Conservation (phyloP, 2,113 vertebrate genomes). For the Plecturocebus donacophilus region DNA sequence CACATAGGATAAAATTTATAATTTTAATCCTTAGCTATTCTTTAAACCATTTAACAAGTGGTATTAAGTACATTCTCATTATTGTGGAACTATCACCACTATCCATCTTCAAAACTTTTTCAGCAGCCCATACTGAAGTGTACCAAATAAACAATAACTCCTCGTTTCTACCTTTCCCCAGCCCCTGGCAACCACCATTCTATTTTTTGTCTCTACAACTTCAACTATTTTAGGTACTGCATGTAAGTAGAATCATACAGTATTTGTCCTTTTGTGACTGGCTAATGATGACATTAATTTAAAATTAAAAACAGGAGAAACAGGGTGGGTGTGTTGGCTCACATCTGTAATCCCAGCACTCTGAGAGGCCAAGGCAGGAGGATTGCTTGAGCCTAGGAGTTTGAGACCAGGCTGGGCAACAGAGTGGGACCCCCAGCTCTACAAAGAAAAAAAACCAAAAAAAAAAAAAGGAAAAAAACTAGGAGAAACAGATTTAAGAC, state of each 20-base stretch:
- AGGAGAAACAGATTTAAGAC: background rate
- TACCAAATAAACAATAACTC: background rate
- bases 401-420: too few relatives aligned
- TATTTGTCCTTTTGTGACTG: background rate
- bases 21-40: too few relatives aligned
- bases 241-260: background rate
- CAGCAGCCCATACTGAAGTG: background rate
- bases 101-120: background rate
- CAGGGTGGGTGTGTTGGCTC: background rate
- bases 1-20: background rate
- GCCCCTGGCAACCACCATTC: background rate
- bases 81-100: background rate
- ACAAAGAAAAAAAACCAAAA: too few relatives aligned
- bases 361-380: too few relatives aligned
- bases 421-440: too few relatives aligned
- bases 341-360: too few relatives aligned
- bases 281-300: background rate
- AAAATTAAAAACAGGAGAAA: slow-evolving; percentile 15
- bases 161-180: background rate
- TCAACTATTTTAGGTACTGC: background rate
- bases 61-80: too few relatives aligned
- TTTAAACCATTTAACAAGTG: background rate
- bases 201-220: background rate
- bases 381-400: too few relatives aligned
- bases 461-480: background rate